phyloP scores from a whole-genome alignment of 2,888 invertebrate species.

The Cataglyphis livida region DNA sequence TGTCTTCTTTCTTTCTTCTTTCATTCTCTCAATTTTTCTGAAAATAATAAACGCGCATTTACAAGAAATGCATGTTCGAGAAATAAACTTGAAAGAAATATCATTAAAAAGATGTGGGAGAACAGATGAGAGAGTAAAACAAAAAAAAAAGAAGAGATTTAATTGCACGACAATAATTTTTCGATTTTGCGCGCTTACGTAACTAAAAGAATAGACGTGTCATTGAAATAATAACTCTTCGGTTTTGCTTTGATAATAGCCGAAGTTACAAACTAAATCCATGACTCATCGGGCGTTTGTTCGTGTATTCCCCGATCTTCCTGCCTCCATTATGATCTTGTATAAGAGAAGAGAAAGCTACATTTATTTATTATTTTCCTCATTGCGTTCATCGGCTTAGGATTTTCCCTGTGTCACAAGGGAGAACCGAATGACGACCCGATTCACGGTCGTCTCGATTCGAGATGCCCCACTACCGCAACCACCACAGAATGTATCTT shows the following conservation, averaged over 20 bases:
- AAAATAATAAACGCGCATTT: background rate
- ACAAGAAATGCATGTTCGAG: background rate
- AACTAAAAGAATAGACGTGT: background rate
- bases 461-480: slow-evolving; percentile 56
- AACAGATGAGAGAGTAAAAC: background rate
- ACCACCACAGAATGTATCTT: background rate
- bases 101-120: background rate
- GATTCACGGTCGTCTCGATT: background rate
- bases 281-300: slow-evolving; percentile 30
- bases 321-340: background rate
- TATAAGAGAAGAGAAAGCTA: background rate
- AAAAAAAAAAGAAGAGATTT: background rate
- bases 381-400: background rate
- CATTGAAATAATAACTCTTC: slow-evolving; percentile 13
- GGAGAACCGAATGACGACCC: background rate
- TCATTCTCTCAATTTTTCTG: background rate
- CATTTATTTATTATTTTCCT: slow-evolving; percentile 15
- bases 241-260: background rate
- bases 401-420: background rate
- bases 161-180: background rate
- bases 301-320: slow-evolving; percentile 13
- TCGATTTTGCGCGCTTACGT: background rate
- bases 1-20: background rate
- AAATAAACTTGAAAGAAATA: background rate
- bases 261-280: background rate